phyloP scores from a whole-genome alignment of 2,113 vertebrate species.

The Halcyon malimbica region DNA sequence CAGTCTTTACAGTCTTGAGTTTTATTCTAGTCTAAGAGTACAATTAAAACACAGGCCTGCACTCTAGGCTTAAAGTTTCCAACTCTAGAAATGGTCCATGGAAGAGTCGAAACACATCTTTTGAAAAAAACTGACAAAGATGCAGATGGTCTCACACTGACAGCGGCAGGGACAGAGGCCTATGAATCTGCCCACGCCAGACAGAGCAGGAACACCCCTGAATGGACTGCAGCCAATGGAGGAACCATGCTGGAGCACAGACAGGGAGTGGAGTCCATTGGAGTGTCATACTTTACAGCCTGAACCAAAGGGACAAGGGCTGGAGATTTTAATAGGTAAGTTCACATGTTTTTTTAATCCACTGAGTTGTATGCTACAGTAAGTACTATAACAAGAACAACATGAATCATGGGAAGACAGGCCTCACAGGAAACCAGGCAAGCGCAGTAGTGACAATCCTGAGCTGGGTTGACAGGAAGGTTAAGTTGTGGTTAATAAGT shows the following conservation, averaged over 20 bases:
- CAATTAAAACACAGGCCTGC: not conserved
- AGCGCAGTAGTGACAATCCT: not conserved
- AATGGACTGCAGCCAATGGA: not conserved
- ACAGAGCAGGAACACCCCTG: not conserved
- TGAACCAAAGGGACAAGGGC: not conserved
- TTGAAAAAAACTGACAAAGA: not conserved
- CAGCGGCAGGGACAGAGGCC: not conserved
- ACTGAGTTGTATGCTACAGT: not conserved
- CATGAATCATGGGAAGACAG: not conserved
- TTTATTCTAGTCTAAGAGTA: not conserved
- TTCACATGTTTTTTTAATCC: not conserved
- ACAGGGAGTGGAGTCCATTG: not conserved
- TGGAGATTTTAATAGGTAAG: not conserved
- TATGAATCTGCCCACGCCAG: not conserved
- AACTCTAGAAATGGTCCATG: not conserved
- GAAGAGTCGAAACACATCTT: not conserved
- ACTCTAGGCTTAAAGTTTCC: not conserved
- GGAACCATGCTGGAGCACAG: rapidly evolving
- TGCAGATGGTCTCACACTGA: not conserved
- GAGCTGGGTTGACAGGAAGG: not conserved
- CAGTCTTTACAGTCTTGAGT: not conserved
- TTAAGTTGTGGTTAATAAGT: not conserved
- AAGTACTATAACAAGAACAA: not conserved
- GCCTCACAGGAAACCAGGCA: not conserved
- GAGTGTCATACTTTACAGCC: not conserved